A percentile compares a stretch with the other conserved stretches of the same genome.
Evolutionary conservation across 2,113 vertebrate species (phyloP).

Genomic region (Opisthocomus hoazin): DNA sequence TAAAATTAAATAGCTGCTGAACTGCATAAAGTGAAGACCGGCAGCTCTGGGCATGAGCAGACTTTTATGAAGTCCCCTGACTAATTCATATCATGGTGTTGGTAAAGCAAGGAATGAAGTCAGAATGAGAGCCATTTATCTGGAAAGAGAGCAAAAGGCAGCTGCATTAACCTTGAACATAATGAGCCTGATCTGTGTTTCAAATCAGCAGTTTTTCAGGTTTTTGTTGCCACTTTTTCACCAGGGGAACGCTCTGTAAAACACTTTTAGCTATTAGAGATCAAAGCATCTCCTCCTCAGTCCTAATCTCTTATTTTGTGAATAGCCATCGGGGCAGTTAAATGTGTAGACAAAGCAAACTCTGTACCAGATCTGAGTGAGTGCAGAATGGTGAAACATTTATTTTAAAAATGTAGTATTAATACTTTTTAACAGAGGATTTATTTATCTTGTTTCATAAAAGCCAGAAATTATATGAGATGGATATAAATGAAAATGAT

Average conservation of each 20-base stretch:
- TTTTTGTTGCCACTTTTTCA: not conserved
- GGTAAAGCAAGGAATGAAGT: not conserved
- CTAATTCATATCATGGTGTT: slow-evolving; percentile 34
- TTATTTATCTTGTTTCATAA: not conserved
- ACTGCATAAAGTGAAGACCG: slow-evolving; percentile 61
- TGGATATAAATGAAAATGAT: not conserved
- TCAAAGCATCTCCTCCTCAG: not conserved
- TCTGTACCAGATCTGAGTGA: not conserved
- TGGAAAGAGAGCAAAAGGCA: not conserved
- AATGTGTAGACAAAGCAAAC: not conserved
- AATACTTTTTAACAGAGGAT: not conserved
- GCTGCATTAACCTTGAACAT: not conserved
- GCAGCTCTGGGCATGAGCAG: slow-evolving; percentile 56
- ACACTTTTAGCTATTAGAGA: not conserved
- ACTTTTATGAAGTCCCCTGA: slow-evolving; percentile 50
- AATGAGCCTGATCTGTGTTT: not conserved
- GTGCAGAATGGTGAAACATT: not conserved
- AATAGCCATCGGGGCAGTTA: not conserved
- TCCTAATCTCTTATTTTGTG: not conserved
- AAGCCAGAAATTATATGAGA: not conserved
- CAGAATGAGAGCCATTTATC: not conserved
- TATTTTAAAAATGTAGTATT: not conserved
- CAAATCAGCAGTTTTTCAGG: not conserved
- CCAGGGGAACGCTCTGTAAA: not conserved
- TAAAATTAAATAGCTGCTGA: slow-evolving; percentile 78